Evolutionary conservation across 2,888 invertebrate genomes (phyloP), one percentile per base, ranked within the genome.

Genomic region (Rhabditoides inermis): DNA sequence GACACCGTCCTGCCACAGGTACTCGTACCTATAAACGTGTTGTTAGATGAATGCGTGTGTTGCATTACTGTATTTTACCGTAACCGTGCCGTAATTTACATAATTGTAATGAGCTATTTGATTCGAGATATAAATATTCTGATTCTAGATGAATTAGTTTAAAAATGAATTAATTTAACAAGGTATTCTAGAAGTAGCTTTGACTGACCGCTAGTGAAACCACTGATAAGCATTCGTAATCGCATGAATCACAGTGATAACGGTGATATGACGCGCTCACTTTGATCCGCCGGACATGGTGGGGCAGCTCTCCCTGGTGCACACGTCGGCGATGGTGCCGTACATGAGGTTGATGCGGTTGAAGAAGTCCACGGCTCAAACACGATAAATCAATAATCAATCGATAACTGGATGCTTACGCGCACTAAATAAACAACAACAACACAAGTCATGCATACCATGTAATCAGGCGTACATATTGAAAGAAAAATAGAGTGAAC

Each of bases 281-380:
- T 86, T 83, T 3, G 86, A 84, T 0, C 90, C 90, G 1, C 90
- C 90, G 25, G 85, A 86, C 90, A 90, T 90, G 1, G 86, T 87
- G 0, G 90, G 88, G 76, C 90, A 90, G 1, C 86, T 84, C 55
- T 84, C 83, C 60, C 84, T 85, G 36, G 86, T 87, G 76, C 90
- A 90, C 75, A 84, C 86, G 73, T 88, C 88, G 6, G 70, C 78
- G 76, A 77, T 85, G 0, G 88, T 89, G 7, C 90, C 90, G 79
- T 90, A 90, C 65, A 90, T 86, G 42, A 90, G 80, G 79, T 90
- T 90, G 65, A 90, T 88, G 71, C 90, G 84, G 78, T 90, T 90
- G 79, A 90, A 90, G 77, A 90, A 90, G 76, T 90, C 90, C 30
- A 90, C 90, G 67, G 90, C 88, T 88, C 78, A 49, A 82, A 81